A percentile compares a stretch with the other conserved stretches of the same genome.
phyloP scores from a whole-genome alignment of 2,797 vertebrate species.

The Pseudochirops corinnae region DNA sequence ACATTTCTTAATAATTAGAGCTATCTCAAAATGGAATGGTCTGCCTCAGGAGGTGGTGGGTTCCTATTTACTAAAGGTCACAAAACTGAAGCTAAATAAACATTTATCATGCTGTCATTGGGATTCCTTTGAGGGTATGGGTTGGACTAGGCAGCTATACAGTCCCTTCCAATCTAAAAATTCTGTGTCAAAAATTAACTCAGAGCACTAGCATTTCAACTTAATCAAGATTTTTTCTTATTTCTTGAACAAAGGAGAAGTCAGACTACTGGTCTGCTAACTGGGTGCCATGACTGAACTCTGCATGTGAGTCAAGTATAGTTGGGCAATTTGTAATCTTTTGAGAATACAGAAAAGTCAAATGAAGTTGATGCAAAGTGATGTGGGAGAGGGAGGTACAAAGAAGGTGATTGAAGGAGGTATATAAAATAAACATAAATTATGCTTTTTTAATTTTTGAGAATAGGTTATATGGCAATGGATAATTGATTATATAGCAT shows the following conservation, averaged over 20 bases:
- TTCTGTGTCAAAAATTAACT: neutral
- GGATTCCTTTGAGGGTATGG: neutral
- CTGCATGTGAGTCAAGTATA: too few relatives aligned
- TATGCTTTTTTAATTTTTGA: neutral
- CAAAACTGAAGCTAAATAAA: neutral
- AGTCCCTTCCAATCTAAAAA: neutral
- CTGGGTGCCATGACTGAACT: neutral
- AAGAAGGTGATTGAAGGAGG: neutral
- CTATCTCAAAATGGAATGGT: too few relatives aligned
- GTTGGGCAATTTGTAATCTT: neutral
- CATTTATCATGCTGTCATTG: neutral
- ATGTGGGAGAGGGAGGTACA: neutral
- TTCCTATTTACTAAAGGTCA: neutral
- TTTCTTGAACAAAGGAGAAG: neutral
- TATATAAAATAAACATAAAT: neutral
- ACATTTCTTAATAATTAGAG: too few relatives aligned
- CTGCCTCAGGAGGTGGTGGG: too few relatives aligned
- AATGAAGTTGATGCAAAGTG: neutral
- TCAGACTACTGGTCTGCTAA: neutral
- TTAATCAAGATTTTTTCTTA: neutral
- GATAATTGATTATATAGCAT: neutral
- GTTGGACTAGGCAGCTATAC: neutral
- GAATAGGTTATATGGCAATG: neutral
- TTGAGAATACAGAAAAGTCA: neutral
- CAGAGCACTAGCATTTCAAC: neutral